Base-by-base conservation (phyloP, 2,888 invertebrate genomes). In the Tenthredo distinguenda region DNA sequence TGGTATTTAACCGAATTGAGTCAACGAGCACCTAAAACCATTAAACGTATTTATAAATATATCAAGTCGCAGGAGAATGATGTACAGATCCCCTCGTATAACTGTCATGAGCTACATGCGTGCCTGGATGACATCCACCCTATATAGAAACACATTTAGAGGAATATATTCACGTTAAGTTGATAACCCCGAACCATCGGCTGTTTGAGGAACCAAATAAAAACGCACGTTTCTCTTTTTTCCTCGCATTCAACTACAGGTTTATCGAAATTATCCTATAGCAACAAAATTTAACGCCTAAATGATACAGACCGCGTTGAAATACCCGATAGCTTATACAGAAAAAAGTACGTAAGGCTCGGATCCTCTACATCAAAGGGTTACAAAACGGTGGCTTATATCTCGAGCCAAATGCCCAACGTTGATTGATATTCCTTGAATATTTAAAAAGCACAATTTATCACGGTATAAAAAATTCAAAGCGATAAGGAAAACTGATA, bases 11-110 rank as follows among this genome's bases (percentile, higher is more conserved):
- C 68, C 55, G 82, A 85, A 76, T 82, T 71, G 50, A 82, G 68
- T 81, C 82, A 72, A 85, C 72, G 37, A 47, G 79, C 50, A 58
- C 43, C 71, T 58, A 9, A 79, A 85, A 82, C 77, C 77, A 72
- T 85, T 85, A 85, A 85, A 71, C 21, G 34, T 71, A 71, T 85
- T 85, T 72, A 83, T 83, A 83, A 83, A 83, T 47, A 83, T 68
- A 83, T 83, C 68, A 83, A 37, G 47, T 68, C 18, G 71, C 71
- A 47, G 26, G 47, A 55, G 83, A 68, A 31, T 34, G 18, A 26
- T 71, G 43, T 31, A 55, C 68, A 21, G 31, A 81, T 40, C 40
- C 83, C 71, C 71, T 71, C 58, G 34, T 81, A 62, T 37, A 81
- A 40, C 58, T 81, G 81, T 81, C 81, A 37, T n/a, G 58, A 81